Conservation (phyloP, 2,113 vertebrate species). For the Corythornis madagascariensis region DNA sequence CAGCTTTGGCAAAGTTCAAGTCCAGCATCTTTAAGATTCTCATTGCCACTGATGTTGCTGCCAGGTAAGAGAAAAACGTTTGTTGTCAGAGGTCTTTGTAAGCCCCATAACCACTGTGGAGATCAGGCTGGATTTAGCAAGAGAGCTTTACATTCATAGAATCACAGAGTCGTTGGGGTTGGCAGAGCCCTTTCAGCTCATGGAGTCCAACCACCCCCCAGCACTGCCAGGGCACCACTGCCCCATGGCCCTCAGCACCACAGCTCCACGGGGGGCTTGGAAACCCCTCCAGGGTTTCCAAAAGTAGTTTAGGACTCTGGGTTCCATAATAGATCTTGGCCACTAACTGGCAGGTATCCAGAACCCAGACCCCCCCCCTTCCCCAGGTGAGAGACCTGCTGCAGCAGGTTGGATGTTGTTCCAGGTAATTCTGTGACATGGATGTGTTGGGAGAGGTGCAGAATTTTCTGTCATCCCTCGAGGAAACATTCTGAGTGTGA, state of each 20-base stretch:
- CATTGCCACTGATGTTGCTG: conserved; percentile 92
- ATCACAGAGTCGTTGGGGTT: not conserved
- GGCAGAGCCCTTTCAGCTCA: no score
- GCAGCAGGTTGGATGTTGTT: not conserved
- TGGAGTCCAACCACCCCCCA: no score
- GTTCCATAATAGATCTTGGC: not conserved
- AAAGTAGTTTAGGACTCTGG: not conserved
- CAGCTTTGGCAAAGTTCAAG: conserved; percentile 93
- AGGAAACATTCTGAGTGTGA: not conserved
- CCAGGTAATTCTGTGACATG: accelerated
- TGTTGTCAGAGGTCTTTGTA: no score
- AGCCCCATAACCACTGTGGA: not conserved
- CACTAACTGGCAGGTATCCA: not conserved
- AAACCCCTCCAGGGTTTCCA: not conserved
- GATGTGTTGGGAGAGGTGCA: not conserved
- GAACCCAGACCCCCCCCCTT: not conserved
- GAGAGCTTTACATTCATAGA: not conserved
- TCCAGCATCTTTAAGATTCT: conserved; percentile 94
- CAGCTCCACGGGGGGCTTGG: not conserved
- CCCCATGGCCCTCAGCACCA: no score
- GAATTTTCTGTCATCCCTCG: not conserved
- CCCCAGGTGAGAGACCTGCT: not conserved
- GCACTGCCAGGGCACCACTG: no score
- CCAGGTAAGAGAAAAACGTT: conserved; percentile 74
- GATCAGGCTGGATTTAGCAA: not conserved